Conservation (phyloP, 2,888 invertebrate genomes). For the Acanthosepion esculentum region DNA sequence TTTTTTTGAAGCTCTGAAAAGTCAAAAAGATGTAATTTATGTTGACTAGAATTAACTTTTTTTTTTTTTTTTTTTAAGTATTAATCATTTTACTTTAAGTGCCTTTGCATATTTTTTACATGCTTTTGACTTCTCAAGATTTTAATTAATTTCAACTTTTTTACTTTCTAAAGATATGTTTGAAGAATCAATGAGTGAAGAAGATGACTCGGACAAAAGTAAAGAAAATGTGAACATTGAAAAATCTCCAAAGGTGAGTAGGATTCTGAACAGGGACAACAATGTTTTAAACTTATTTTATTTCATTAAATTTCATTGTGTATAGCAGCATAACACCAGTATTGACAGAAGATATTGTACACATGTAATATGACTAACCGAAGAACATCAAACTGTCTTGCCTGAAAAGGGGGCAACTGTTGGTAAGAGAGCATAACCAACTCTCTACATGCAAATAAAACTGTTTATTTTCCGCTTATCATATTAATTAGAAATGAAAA, state of each 20-base stretch:
- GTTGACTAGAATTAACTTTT: too few species aligned
- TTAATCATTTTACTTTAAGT: neutral
- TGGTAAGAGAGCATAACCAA: too few species aligned
- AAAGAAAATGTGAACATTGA: slow-evolving; percentile 61
- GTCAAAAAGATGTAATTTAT: too few species aligned
- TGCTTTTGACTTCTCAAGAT: neutral
- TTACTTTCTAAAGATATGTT: slow-evolving; percentile 56
- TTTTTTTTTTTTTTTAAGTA: too few species aligned
- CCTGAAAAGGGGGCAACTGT: too few species aligned
- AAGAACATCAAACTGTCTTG: too few species aligned
- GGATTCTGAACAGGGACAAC: neutral
- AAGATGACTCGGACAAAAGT: slow-evolving; percentile 61
- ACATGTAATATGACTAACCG: too few species aligned
- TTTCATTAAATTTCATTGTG: neutral
- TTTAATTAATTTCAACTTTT: neutral
- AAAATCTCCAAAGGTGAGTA: neutral
- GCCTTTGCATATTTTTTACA: neutral
- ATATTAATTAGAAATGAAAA: too few species aligned
- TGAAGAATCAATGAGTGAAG: slow-evolving; percentile 65
- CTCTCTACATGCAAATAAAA: too few species aligned
- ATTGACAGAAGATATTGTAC: too few species aligned
- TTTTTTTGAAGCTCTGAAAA: too few species aligned
- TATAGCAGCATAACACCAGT: neutral
- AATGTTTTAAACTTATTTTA: neutral
- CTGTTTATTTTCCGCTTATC: too few species aligned